Evolutionary conservation across 2,113 vertebrate genomes (phyloP), one percentile per base, ranked within the genome.

Genomic region (Zosterops japonicus): DNA sequence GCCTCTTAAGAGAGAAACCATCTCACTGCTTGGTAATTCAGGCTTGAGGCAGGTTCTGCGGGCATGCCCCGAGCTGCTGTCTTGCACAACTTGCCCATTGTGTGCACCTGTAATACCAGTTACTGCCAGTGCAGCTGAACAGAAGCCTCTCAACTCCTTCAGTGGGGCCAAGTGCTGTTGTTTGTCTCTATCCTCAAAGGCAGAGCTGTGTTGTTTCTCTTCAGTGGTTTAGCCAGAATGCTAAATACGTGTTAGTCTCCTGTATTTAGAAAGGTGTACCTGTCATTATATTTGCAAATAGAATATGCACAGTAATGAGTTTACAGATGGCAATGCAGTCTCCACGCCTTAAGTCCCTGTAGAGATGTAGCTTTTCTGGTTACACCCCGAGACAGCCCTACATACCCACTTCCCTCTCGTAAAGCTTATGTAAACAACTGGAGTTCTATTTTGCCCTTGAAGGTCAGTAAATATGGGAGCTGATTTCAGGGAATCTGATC

Each of bases 401-500:
- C n/a, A 42, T 85, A 71, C 6, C 61, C 22, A 23, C 20, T 80
- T 86, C 36, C 39, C 60, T 90, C 4, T 1, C 24, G 60, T 88
- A 83, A 71, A 55, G 72, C 72, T 82, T 88, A 4, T 28, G 79
- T 95, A 95, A 96, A 97, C 92, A 93, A 57, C 41, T 29, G 24
- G 72, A 78, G 79, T 83, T 96, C 69, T 89, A 6, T 86, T 94
- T 86, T 90, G 42, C 75, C 44, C 39, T 76, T 88, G 75, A 93
- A 93, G 82, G 82, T 90, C 88, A 72, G 83, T 92, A 90, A 92
- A 88, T 74, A 52, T 3, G 36, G 79, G 79, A 90, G 72, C 52
- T 93, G 85, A 86, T 91, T 95, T 95, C 94, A 49, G 93, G 88
- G 92, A 96, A 96, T 79, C 52, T 84, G 94, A 56, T 94, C 57